Base-by-base conservation (phyloP, 1,140 invertebrate genomes). In the Drosophila melanica region DNA sequence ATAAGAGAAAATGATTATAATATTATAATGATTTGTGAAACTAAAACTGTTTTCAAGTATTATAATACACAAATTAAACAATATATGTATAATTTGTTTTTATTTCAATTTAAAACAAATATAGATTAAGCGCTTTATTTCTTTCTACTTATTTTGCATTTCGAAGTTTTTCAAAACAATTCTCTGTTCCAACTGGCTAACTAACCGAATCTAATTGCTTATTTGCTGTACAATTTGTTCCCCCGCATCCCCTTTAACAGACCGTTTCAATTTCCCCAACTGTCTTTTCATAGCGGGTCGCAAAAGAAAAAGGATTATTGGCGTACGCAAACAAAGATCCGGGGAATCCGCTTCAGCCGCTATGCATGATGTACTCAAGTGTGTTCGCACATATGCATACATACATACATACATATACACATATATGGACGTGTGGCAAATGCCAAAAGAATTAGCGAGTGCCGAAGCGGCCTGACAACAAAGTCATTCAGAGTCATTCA, bases 371-470 rank as follows among this genome's bases (percentile, higher is more conserved):
- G 18, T 41, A 41, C 53, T 23, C 41, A 35, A 51, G 48, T 27
- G 39, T 53, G 23, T 10, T 39, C 45, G 50, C 16, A 50, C n/a
- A 53, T 20, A 41, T 14, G 18, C 10, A 53, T 18, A 54, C 11
- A 33, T 10, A 16, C 7, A 20, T 45, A 44, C 23, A 39, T 3
- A 37, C 18, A 48, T 9, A 41, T n/a, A 2, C 27, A 11, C n/a
- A 16, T 42, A 4, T 20, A 8, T 41, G 39, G 44, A 23, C 20
- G 57, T 35, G 42, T 47, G 74, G 51, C 53, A 71, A 77, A 64
- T 87, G 78, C 51, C 55, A 54, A 75, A 85, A 59, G 73, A 82
- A 75, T 72, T 72, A 67, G 63, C 53, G 69, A 67, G 45, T 69
- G 64, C 75, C 30, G 45, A 57, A 53, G 48, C 63, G 54, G 41